A percentile compares a stretch with the other conserved stretches of the same genome.
phyloP scores from a whole-genome alignment of 1,140 invertebrate species.

The Scaptomyza hsui region DNA sequence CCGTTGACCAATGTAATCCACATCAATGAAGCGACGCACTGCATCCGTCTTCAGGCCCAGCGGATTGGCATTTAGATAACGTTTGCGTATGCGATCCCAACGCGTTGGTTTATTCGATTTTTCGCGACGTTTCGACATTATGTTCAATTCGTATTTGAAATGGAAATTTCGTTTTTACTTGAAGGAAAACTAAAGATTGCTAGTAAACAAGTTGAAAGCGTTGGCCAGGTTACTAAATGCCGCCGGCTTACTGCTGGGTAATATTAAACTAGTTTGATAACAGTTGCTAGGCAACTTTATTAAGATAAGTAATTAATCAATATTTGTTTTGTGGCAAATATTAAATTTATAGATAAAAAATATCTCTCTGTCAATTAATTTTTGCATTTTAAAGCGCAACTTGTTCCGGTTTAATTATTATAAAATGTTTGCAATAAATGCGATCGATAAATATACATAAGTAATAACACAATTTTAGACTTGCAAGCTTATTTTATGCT shows the following conservation, averaged over 20 bases:
- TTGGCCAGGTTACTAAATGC: conserved; percentile 51
- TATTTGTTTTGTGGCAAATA: not conserved
- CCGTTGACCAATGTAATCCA: conserved; percentile 64
- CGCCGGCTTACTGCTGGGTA: conserved; percentile 11
- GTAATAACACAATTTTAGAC: conserved; percentile 58
- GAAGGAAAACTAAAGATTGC: conserved; percentile 10
- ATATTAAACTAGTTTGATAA: not conserved
- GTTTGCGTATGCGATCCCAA: conserved; percentile 82
- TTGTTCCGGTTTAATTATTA: conserved; percentile 54
- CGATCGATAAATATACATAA: conserved; percentile 62
- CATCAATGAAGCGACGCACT: conserved; percentile 72
- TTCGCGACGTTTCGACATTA: conserved; percentile 77
- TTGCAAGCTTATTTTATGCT: conserved; percentile 59
- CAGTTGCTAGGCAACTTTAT: conserved; percentile 1
- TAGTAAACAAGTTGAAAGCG: conserved; percentile 53
- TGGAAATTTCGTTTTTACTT: not conserved
- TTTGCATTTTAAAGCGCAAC: conserved; percentile 50
- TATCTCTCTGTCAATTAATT: not conserved
- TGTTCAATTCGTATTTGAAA: not conserved
- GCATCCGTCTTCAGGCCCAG: conserved; percentile 67
- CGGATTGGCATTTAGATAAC: conserved; percentile 51
- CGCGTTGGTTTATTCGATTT: conserved; percentile 69
- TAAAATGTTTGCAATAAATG: conserved; percentile 62
- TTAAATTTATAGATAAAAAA: not conserved
- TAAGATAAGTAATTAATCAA: not conserved